Conservation (phyloP, 2,113 vertebrate genomes). For the Paradisaea rubra region DNA sequence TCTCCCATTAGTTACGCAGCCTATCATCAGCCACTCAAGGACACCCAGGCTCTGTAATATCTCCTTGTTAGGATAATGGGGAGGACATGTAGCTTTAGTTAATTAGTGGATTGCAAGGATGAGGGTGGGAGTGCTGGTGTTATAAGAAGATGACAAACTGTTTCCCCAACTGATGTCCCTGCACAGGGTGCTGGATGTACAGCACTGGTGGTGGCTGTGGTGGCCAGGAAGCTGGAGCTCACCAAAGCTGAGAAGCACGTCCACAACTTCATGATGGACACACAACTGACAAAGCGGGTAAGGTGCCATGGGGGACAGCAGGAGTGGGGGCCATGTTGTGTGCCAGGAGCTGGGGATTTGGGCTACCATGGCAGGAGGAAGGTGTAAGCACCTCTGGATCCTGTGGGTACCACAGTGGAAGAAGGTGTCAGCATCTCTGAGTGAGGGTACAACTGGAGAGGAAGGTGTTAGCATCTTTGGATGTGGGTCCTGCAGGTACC, state of each 20-base stretch:
- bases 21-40: neutral
- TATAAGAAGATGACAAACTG: accelerated
- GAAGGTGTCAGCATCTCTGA: neutral
- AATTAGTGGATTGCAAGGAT: neutral
- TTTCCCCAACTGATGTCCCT: neutral
- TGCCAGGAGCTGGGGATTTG: neutral
- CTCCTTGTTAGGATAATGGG: neutral
- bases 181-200: constrained; percentile 92
- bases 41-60: neutral
- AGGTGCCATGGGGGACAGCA: neutral
- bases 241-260: constrained; percentile 98
- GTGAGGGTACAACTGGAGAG: neutral
- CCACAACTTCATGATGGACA: constrained; percentile 99
- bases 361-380: neutral
- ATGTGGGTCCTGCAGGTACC: neutral
- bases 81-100: neutral
- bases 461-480: neutral
- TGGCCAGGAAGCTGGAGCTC: constrained; percentile 96
- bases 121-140: neutral
- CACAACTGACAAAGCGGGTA: constrained; percentile 96
- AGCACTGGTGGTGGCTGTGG: constrained; percentile 95
- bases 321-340: neutral
- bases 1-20: neutral
- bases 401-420: neutral
- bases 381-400: neutral